A percentile compares a stretch with the other conserved stretches of the same genome.
These are phyloP conservation scores for Hydrozoanthus gracilis DNA, from an alignment of 92 coral and sea anemone genomes.

Conservation along the genomic window DNA sequence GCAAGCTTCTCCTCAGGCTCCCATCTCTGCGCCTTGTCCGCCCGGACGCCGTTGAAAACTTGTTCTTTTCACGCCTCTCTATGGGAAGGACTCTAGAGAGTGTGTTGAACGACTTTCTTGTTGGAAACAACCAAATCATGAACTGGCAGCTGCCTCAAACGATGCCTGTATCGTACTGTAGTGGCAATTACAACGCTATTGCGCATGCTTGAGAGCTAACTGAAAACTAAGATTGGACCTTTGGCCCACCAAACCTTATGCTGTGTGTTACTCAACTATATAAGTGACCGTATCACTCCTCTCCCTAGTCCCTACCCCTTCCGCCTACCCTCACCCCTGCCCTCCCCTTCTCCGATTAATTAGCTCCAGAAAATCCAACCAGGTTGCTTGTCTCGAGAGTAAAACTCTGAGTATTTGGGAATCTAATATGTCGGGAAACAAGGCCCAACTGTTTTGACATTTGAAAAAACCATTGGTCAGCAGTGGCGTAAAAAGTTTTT, in stretches of 20 bases:
- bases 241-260: neutral
- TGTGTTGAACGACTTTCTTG: conserved; percentile 78
- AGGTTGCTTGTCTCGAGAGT: too few relatives aligned
- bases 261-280: too few relatives aligned
- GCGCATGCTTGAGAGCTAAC: conserved; percentile 19
- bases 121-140: conserved; percentile 54
- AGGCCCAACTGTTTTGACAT: too few relatives aligned
- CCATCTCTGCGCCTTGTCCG: conserved; percentile 89
- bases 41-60: conserved; percentile 77
- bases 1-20: conserved; percentile 91
- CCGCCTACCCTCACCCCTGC: too few relatives aligned
- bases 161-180: conserved; percentile 40
- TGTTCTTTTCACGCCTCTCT: conserved; percentile 77
- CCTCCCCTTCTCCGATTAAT: too few relatives aligned
- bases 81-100: conserved; percentile 82
- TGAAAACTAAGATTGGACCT: neutral
- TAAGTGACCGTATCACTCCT: too few relatives aligned
- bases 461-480: too few relatives aligned
- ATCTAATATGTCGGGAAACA: too few relatives aligned
- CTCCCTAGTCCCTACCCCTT: too few relatives aligned
- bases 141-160: conserved; percentile 55
- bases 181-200: conserved; percentile 25
- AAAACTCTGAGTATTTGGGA: too few relatives aligned
- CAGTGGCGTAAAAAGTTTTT: too few relatives aligned
- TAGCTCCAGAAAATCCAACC: too few relatives aligned